Base-by-base conservation (phyloP, 2,113 vertebrate species). In the Hippocampus barbouri region DNA sequence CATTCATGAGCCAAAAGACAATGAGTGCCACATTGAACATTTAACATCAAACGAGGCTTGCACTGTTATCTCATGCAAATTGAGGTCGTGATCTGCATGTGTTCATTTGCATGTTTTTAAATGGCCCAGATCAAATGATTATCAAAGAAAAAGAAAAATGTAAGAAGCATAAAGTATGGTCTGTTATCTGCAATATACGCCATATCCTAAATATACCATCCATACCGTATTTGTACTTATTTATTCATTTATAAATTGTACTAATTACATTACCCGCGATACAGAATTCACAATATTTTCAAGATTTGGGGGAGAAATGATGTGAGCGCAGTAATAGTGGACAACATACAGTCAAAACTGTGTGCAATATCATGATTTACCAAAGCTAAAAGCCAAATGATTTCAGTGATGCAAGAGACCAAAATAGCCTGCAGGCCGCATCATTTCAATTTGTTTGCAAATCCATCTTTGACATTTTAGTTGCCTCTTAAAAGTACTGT, bases 91-190 rank as follows among this genome's bases (percentile, higher is more conserved):
- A 60, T 47, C 30, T 63, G 41, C 14, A 59, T 67, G 2, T 68
- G 49, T 25, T 66, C 23, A 76, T 78, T 69, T 57, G 70, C 27
- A 60, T 77, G 9, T 64, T 53, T 69, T 8, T 20, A 25, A 78
- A 66, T 63, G 54, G 60, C 47, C 47, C 66, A 30, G 49, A 62
- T 65, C 43, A 68, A 16, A 77, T 74, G 54, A 41, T 41, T 69
- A 10, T 65, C 66, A 66, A 75, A 63, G 57, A 67, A 67, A 65
- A 49, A 66, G 18, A 6, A 63, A 75, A 62, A 71, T 69, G 67
- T 59, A n/a, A 59, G 60, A 69, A 78, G 49, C 49, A 60, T 21
- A 43, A 38, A 66, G 27, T 53, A 34, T 30, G 65, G 76, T 45
- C 23, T 23, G 7, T 62, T 21, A 18, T 23, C 30, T 60, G 57